Conservation (phyloP, 1,140 invertebrate genomes). For the Magallana angulata region DNA sequence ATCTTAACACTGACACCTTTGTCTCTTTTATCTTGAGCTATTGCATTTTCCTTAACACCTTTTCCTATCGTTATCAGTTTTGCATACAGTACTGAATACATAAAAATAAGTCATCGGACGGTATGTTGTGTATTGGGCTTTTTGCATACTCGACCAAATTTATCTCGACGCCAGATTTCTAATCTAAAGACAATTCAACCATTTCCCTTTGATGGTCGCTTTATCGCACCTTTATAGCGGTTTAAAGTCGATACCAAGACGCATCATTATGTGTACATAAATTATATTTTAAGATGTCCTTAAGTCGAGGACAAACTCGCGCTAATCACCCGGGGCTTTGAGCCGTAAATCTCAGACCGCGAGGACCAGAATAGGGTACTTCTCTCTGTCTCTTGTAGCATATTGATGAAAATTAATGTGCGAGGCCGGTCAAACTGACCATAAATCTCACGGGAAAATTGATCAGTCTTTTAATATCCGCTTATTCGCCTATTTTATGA, state of each 20-base stretch:
- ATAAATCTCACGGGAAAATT: conserved; percentile 36
- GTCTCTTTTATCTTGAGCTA: conserved; percentile 31
- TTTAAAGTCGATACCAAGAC: conserved; percentile 7
- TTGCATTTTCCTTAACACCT: conserved; percentile 36
- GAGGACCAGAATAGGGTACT: not conserved
- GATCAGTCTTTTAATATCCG: conserved; percentile 37
- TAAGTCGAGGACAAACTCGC: conserved; percentile 32
- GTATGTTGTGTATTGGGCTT: conserved; percentile 2
- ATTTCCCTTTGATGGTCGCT: conserved; percentile 21
- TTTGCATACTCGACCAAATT: not conserved
- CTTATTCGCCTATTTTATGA: conserved; percentile 36
- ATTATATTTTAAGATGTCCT: conserved; percentile 25
- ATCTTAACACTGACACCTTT: conserved; percentile 35
- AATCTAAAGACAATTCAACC: conserved; percentile 22
- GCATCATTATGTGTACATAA: conserved; percentile 36
- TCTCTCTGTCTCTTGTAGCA: not conserved
- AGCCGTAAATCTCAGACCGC: conserved; percentile 7
- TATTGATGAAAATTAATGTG: conserved; percentile 38
- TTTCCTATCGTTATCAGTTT: conserved; percentile 20
- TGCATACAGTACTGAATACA: conserved; percentile 3
- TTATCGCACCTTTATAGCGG: conserved; percentile 27
- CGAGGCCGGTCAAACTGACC: not conserved
- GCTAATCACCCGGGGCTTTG: conserved; percentile 33
- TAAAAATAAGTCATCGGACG: conserved; percentile 3
- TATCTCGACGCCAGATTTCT: not conserved